These are phyloP conservation scores for Vireo altiloquus DNA, from an alignment of 2,113 vertebrate genomes.

Conservation along the genomic window DNA sequence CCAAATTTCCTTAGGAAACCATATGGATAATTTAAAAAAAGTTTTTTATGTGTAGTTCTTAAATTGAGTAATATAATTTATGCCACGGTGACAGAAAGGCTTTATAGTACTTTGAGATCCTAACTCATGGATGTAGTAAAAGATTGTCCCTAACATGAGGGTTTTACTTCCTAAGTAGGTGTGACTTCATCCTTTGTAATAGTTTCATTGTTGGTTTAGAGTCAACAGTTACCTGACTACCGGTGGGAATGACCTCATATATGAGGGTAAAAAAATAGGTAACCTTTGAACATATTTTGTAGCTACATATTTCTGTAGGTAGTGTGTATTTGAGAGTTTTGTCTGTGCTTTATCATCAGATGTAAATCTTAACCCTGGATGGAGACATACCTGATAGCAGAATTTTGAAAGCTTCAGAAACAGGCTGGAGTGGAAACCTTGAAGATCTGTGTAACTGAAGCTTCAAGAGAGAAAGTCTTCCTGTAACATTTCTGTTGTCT, in stretches of 20 bases:
- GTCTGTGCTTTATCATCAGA: background rate
- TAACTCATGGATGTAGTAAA: background rate
- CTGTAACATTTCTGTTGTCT: background rate
- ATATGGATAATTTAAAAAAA: background rate
- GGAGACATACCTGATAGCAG: background rate
- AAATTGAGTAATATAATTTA: background rate
- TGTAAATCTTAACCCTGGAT: background rate
- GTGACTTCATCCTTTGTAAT: background rate
- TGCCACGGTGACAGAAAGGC: background rate
- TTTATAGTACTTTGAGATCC: background rate
- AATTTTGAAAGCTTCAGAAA: background rate
- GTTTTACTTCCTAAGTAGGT: background rate
- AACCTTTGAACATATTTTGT: background rate
- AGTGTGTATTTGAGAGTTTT: background rate
- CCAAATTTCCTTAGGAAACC: background rate
- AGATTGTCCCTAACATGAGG: background rate
- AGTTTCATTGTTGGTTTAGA: background rate
- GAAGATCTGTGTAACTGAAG: background rate
- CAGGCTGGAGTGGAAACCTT: background rate
- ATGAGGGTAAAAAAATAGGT: background rate
- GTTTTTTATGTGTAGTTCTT: background rate
- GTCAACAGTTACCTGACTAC: background rate
- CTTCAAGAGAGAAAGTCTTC: background rate
- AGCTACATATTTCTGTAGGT: background rate
- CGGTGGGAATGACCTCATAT: accelerated